Evolutionary conservation across 2,113 vertebrate genomes (phyloP).

Genomic region (Calidris pugnax): DNA sequence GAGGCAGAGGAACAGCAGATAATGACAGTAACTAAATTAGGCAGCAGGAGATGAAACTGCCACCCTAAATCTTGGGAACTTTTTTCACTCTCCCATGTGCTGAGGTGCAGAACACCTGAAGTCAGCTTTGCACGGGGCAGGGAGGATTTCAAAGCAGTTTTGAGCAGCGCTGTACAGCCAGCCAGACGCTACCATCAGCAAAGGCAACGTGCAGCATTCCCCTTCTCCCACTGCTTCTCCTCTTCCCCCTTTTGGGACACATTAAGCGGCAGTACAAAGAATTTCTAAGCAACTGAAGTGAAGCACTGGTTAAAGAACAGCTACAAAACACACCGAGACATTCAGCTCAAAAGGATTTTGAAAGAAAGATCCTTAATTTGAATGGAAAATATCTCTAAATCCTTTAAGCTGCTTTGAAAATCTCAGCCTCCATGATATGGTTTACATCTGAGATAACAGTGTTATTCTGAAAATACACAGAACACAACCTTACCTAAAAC

Average conservation of each 20-base stretch:
- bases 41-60: neutral
- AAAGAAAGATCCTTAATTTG: conserved; percentile 56
- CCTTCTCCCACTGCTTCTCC: neutral
- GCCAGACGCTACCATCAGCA: neutral
- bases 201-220: neutral
- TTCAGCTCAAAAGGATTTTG: conserved; percentile 26
- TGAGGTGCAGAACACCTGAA: neutral
- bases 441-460: conserved; percentile 41
- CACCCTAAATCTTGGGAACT: neutral
- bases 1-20: neutral
- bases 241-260: neutral
- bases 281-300: neutral
- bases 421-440: conserved; percentile 24
- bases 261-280: conserved; percentile 1
- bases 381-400: conserved; percentile 63
- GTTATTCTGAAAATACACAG: conserved; percentile 9
- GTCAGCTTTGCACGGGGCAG: neutral
- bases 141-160: neutral
- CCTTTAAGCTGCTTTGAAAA: conserved; percentile 63
- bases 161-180: neutral
- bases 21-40: neutral
- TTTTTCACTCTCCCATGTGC: fast-evolving
- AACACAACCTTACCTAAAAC: neutral
- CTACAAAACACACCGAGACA: neutral
- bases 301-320: conserved; percentile 3